A percentile compares a stretch with the other conserved stretches of the same genome.
phyloP scores from a whole-genome alignment of 2,888 invertebrate genomes.

The Himalopsyche tibetana region DNA sequence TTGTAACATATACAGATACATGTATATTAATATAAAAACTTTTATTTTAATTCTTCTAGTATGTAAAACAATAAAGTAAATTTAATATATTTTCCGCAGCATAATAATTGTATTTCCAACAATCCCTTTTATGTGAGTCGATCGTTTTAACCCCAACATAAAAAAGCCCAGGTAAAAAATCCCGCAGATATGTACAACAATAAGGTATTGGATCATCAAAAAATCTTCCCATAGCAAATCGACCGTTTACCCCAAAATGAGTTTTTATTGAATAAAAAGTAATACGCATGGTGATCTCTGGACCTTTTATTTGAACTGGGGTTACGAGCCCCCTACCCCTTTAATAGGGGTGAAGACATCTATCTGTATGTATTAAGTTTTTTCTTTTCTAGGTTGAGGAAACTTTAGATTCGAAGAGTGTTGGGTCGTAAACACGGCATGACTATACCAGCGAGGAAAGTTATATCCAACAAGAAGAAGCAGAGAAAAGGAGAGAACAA shows the following conservation, averaged over 20 bases:
- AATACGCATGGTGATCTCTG: constrained; percentile 16
- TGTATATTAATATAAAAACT: no score
- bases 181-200: not conserved
- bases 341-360: not conserved
- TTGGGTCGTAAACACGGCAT: no score
- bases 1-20: no score
- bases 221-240: constrained; percentile 35
- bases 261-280: constrained; percentile 3
- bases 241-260: constrained; percentile 35
- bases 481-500: no score
- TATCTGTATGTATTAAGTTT: no score
- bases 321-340: not conserved
- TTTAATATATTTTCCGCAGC: no score
- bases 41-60: no score
- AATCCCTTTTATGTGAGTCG: not conserved
- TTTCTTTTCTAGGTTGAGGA: no score
- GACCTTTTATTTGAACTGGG: constrained; percentile 8
- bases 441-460: no score
- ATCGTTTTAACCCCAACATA: not conserved
- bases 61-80: no score
- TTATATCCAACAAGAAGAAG: no score
- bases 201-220: constrained; percentile 16
- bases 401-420: no score
- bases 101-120: not conserved
- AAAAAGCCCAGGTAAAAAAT: constrained; percentile 21